phyloP scores from a whole-genome alignment of 2,888 invertebrate genomes.

The Harmothoe impar region DNA sequence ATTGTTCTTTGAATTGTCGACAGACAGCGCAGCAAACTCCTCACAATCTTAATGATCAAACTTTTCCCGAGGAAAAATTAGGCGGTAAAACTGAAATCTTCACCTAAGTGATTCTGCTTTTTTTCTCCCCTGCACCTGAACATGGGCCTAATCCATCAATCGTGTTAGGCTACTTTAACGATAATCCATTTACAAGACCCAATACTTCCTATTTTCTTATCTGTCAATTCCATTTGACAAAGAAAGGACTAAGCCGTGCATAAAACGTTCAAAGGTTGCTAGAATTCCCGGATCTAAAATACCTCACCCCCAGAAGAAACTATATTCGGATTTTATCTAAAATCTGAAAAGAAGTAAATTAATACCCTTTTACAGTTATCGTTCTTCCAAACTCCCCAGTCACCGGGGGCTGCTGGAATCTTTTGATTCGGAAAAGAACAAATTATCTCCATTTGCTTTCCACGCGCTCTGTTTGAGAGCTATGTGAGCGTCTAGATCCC shows the following conservation, averaged over 20 bases:
- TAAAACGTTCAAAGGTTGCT: not conserved
- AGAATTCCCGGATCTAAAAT: not conserved
- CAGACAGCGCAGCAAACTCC: not conserved
- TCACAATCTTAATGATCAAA: conserved; percentile 17
- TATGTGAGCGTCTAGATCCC: not conserved
- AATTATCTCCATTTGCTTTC: conserved; percentile 14
- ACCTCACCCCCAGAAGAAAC: not conserved
- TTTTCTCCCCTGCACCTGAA: not conserved
- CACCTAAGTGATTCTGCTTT: conserved; percentile 10
- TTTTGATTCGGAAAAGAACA: not conserved
- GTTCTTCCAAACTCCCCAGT: no score
- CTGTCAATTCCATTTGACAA: conserved; percentile 5
- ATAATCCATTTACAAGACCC: not conserved
- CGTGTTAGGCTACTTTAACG: not conserved
- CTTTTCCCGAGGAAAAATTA: conserved; percentile 32
- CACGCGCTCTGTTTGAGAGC: not conserved
- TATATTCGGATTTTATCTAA: not conserved
- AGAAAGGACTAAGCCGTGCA: not conserved
- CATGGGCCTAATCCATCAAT: not conserved
- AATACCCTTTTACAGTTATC: no score
- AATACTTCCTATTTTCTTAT: not conserved
- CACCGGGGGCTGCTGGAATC: no score
- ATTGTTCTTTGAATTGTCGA: conserved; percentile 46
- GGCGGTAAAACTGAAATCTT: not conserved
- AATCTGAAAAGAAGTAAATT: no score